Base-by-base conservation (phyloP, 2,888 invertebrate species). In the Fragum whitleyi region DNA sequence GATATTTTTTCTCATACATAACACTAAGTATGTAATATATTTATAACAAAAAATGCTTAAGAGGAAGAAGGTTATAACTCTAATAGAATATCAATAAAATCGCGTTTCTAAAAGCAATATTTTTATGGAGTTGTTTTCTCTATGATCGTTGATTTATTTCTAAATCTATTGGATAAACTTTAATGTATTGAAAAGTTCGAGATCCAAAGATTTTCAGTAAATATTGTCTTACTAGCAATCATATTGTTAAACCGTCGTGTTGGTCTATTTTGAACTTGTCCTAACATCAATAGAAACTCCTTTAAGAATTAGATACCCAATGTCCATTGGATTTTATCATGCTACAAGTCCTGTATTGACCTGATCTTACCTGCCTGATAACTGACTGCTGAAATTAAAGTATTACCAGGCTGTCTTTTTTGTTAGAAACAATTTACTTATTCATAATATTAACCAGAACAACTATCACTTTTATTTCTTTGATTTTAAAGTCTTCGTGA, bases 51-150 rank as follows among this genome's bases (percentile, higher is more conserved):
- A 36, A 6, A n/a, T 47, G 7, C n/a, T 9, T 47, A 47, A 9
- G 47, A 47, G n/a, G 47, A 9, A 47, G 14, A 47, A 47, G 2
- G 47, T 9, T 5, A 14, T 47, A 47, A 47, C 5, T 47, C 47
- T 14, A 2, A 14, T 9, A 47, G 47, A 65, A 65, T 65, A 65
- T 36, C 36, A 39, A 65, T 36, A 65, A 65, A 65, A 65, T 42
- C 65, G 65, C 42, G 65, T 65, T 65, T 65, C 65, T 65, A 42
- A 65, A 65, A 65, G 42, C 36, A 65, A 65, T 65, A 65, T 65
- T 65, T 65, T 39, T 32, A 42, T 39, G 23, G 2, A 16, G 42
- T 26, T 36, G 36, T 21, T 65, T 65, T 42, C 65, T 21, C 1
- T 42, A 65, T 65, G 39, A 65, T 39, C 42, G 42, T 65, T 65